Evolutionary conservation across 1,140 invertebrate species (phyloP), one percentile per base, ranked within the genome.

Genomic region (Cotesia chilonis): DNA sequence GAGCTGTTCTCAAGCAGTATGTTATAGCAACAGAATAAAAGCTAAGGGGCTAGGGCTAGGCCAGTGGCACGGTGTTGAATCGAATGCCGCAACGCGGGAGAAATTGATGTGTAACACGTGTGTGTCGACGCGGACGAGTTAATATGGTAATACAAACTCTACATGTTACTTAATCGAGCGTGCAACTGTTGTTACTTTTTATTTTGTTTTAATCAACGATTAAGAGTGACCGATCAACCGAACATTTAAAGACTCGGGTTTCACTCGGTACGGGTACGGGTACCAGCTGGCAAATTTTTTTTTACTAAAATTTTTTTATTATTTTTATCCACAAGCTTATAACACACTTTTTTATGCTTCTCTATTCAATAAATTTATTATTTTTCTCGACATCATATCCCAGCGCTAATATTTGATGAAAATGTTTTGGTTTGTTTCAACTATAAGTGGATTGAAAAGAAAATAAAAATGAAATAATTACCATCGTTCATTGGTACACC

Each of bases 211-310:
- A 66, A 51, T 20, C 41, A 52, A 51, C 64, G 41, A 66, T 35
- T 9, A 20, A 28, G 64, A n/a, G 7, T 47, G 14, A 17, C 17
- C 35, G 35, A 54, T 54, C 51, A 35, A 68, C 20, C 66, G 35
- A 55, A 38, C n/a, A 57, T 68, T 68, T 7, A 10, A 68, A 37
- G 35, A 36, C 52, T 68, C 35, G 28, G 35, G 52, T 68, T 68
- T 68, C 66, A 5, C 20, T 55, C 20, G 37, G 35, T 17, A 17
- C 66, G 52, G 7, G 28, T 28, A 28, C 28, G 28, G 7, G 47
- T 52, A n/a, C 28, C 66, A 68, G 66, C 66, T 68, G 66, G n/a
- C 20, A 7, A 57, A 68, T 41, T 66, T 66, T 37, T 37, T 66
- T 66, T 36, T 28, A 3, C 28, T 3, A 28, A 28, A 28, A 28